Percentiles rank a stretch among this genome's conserved stretches.
Evolutionary conservation across 2,113 vertebrate species (phyloP).

Genomic region (Corynorhinus townsendii): DNA sequence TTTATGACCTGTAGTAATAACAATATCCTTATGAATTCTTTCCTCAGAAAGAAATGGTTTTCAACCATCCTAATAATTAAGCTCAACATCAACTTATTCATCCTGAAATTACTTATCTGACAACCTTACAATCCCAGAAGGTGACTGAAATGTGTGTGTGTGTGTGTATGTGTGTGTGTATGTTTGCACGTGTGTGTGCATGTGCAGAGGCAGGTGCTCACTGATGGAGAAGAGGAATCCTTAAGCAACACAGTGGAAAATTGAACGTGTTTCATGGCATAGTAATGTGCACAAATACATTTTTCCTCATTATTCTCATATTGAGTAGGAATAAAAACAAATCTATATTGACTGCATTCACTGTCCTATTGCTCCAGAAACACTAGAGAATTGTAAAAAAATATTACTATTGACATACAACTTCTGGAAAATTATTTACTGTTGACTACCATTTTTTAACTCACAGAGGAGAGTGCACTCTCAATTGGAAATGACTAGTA

Average conservation of each 20-base stretch:
- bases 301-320: not conserved
- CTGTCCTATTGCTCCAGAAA: not conserved
- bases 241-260: not conserved
- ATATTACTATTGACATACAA: not conserved
- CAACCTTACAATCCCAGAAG: not conserved
- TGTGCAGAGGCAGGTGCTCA: not conserved
- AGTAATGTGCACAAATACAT: not conserved
- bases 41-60: not conserved
- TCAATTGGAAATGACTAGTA: not conserved
- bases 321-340: not conserved
- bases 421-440: not conserved
- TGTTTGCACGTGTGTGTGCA: fast-evolving
- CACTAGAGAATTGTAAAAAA: not conserved
- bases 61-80: not conserved
- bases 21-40: not conserved
- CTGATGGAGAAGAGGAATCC: not conserved
- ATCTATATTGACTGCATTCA: not conserved
- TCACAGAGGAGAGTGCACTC: fast-evolving
- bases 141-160: not conserved
- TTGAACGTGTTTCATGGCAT: not conserved
- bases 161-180: not conserved
- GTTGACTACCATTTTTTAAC: not conserved
- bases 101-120: not conserved
- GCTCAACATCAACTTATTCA: not conserved
- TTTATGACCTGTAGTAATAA: not conserved